Percentiles rank a stretch among this genome's conserved stretches.
Evolutionary conservation across 2,113 vertebrate species (phyloP).

Genomic region (Periophthalmus modestus): DNA sequence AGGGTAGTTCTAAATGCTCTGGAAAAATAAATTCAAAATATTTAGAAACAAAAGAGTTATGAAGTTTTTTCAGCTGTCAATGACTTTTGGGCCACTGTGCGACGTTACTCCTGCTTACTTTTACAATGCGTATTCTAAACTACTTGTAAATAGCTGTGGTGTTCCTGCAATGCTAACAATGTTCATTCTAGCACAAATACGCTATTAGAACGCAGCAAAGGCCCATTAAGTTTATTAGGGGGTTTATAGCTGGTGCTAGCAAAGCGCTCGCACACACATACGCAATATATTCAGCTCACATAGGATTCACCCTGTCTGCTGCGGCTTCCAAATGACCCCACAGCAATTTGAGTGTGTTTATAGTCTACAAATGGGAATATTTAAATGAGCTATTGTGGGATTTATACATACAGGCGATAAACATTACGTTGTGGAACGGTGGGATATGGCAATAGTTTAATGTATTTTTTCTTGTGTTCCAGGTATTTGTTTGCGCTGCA

Average conservation of each 20-base stretch:
- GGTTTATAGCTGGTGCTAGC: conserved; percentile 27
- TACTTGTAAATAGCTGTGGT: background rate
- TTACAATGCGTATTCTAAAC: background rate
- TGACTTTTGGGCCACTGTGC: too few species aligned
- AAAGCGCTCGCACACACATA: conserved; percentile 7
- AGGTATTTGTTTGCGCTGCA: conserved; percentile 99
- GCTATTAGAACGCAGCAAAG: conserved; percentile 6
- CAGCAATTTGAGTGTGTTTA: background rate
- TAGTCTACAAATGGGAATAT: background rate
- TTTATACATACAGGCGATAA: background rate
- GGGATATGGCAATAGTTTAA: background rate
- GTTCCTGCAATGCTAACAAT: background rate
- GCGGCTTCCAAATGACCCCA: background rate
- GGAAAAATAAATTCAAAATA: too few species aligned
- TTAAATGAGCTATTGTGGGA: background rate
- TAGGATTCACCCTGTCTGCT: conserved; percentile 7
- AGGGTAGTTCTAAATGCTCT: too few species aligned
- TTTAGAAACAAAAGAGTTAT: too few species aligned
- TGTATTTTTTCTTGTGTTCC: conserved; percentile 6
- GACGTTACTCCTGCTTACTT: background rate
- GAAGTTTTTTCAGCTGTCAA: too few species aligned
- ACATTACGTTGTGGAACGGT: background rate
- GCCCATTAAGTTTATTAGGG: conserved; percentile 39
- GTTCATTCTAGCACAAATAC: conserved; percentile 7
- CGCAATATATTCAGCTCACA: conserved; percentile 9